These are phyloP conservation scores for Pedionomus torquatus DNA, from an alignment of 2,113 vertebrate species.

Conservation along the genomic window DNA sequence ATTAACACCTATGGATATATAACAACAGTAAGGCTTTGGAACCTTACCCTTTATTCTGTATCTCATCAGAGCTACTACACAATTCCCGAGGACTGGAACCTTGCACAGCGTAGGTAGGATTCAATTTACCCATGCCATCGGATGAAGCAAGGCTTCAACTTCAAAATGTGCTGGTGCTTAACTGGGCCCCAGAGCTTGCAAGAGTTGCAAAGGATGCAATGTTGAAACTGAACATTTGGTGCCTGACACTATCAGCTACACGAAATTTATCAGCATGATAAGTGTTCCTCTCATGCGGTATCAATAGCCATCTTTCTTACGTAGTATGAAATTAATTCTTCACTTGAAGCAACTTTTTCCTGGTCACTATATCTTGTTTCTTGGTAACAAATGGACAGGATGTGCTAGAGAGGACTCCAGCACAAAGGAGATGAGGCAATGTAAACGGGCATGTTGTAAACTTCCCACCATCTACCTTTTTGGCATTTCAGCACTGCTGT, in stretches of 20 bases:
- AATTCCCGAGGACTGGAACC: neutral
- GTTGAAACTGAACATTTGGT: neutral
- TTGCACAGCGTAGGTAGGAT: neutral
- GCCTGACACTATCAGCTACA: neutral
- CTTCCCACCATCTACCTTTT: neutral
- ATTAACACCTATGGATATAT: neutral
- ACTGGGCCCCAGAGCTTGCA: neutral
- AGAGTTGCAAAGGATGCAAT: neutral
- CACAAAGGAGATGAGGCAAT: neutral
- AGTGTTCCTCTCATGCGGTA: slow-evolving; percentile 8
- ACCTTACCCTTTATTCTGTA: neutral
- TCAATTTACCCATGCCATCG: neutral
- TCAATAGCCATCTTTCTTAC: slow-evolving; percentile 26
- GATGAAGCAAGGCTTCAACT: neutral
- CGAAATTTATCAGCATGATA: slow-evolving; percentile 57
- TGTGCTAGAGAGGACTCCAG: neutral
- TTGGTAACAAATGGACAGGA: slow-evolving; percentile 16
- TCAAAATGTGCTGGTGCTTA: neutral
- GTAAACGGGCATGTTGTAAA: neutral
- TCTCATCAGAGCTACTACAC: neutral
- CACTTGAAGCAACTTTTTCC: neutral
- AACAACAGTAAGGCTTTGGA: neutral
- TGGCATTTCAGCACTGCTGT: neutral
- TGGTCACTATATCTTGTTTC: slow-evolving; percentile 55
- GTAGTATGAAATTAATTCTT: slow-evolving; percentile 34